Percentiles rank a stretch among this genome's conserved stretches.
Conservation (phyloP, 2,113 vertebrate genomes). For the Thymallus thymallus region DNA sequence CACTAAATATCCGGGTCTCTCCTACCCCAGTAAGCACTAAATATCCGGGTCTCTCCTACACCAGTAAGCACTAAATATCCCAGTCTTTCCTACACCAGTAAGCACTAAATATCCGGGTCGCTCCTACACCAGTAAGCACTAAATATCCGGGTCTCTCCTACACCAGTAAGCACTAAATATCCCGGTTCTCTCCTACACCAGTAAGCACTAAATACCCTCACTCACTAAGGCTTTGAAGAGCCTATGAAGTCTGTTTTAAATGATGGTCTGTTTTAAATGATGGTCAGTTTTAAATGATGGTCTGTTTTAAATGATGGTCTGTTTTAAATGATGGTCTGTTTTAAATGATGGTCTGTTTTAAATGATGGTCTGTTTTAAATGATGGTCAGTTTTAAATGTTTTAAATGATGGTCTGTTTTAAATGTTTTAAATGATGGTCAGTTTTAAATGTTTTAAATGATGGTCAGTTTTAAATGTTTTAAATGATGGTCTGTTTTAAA, state of each 20-base stretch:
- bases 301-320: constrained; percentile 77
- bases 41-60: too few species aligned
- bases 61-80: too few species aligned
- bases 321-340: constrained; percentile 74
- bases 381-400: too few species aligned
- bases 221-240: constrained; percentile 74
- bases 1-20: too few species aligned
- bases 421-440: constrained; percentile 73
- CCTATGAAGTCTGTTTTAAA: constrained; percentile 75
- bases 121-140: too few species aligned
- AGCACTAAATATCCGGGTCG: too few species aligned
- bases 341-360: constrained; percentile 77
- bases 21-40: too few species aligned
- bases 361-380: constrained; percentile 73
- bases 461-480: constrained; percentile 69
- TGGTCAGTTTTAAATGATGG: constrained; percentile 77
- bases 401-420: constrained; percentile 74
- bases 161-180: constrained; percentile 56
- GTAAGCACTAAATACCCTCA: constrained; percentile 46
- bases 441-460: constrained; percentile 77
- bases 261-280: constrained; percentile 74
- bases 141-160: background rate
- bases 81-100: too few species aligned
- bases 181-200: background rate
- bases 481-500: constrained; percentile 74